Base-by-base conservation (phyloP, 2,888 invertebrate genomes). In the Eupithecia pulchellata region DNA sequence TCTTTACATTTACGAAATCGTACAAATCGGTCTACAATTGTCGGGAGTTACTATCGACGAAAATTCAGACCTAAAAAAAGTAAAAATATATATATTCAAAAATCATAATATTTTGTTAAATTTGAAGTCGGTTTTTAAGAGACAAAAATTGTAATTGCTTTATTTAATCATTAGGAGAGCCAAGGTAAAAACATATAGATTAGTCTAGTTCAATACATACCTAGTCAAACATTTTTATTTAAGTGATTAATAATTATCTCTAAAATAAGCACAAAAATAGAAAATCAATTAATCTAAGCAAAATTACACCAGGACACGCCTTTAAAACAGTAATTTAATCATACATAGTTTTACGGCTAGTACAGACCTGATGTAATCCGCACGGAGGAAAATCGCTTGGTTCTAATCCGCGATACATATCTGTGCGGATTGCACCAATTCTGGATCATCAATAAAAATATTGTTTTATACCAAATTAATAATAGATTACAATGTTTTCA, bases 111-210 rank as follows among this genome's bases (percentile, higher is more conserved):
- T n/a, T n/a, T n/a, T n/a, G n/a, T n/a, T n/a, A n/a, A n/a, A n/a
- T n/a, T n/a, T n/a, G n/a, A n/a, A n/a, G n/a, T n/a, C n/a, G n/a
- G n/a, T n/a, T n/a, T n/a, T n/a, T n/a, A n/a, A n/a, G n/a, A 6
- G 32, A 32, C 32, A 32, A 4, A 32, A 32, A 32, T 32, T 32
- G 4, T 32, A 52, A 66, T 72, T 52, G 4, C 25, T 8, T 20
- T 47, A 47, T n/a, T 68, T 72, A 72, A 52, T 72, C 62, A 66
- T 47, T 47, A 52, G 52, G 52, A 52, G n/a, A 52, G 52, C 52
- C 25, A 25, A 52, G 52, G 52, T 52, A 52, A 52, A 52, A 25
- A 25, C 52, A 52, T 20, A 47, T 25, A 52, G 25, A 52, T 52
- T 52, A 52, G 52, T 52, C 52, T 52, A 52, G 47, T 52, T 25